phyloP scores from a whole-genome alignment of 2,113 vertebrate species.

The Phalacrocorax brasilianus region DNA sequence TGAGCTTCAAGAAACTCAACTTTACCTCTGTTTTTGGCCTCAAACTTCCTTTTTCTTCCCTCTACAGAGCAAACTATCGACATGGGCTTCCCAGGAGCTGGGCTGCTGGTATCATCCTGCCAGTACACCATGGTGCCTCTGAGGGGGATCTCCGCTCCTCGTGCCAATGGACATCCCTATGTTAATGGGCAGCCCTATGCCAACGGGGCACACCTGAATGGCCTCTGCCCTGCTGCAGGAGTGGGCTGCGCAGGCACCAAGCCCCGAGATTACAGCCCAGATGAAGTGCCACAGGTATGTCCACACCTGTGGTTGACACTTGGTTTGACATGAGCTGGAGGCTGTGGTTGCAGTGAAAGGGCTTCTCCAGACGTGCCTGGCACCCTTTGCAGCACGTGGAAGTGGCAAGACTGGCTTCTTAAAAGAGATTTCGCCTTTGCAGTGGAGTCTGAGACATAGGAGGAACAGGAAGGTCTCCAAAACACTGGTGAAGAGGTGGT shows the following conservation, averaged over 20 bases:
- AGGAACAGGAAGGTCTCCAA: background rate
- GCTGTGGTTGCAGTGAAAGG: background rate
- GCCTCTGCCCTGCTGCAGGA: constrained; percentile 58
- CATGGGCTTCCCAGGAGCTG: constrained; percentile 84
- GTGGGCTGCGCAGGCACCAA: constrained; percentile 70
- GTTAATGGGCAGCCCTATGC: constrained; percentile 76
- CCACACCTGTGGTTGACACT: background rate
- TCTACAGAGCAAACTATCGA: constrained; percentile 89
- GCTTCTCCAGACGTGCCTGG: background rate
- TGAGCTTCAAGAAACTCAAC: background rate
- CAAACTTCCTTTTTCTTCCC: background rate
- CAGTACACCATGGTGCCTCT: constrained; percentile 97
- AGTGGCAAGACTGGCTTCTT: background rate
- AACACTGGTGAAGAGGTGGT: background rate
- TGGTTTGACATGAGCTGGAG: background rate
- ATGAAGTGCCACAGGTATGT: constrained; percentile 79
- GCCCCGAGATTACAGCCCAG: constrained; percentile 72
- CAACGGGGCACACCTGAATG: constrained; percentile 53
- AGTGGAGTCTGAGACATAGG: background rate
- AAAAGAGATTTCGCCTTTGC: background rate
- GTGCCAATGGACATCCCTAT: constrained; percentile 75
- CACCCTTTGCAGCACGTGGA: background rate
- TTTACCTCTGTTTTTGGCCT: background rate
- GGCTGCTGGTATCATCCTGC: constrained; percentile 83
- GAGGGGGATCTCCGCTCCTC: constrained; percentile 78